phyloP scores from a whole-genome alignment of 2,888 invertebrate species.

The Vanessa cardui region DNA sequence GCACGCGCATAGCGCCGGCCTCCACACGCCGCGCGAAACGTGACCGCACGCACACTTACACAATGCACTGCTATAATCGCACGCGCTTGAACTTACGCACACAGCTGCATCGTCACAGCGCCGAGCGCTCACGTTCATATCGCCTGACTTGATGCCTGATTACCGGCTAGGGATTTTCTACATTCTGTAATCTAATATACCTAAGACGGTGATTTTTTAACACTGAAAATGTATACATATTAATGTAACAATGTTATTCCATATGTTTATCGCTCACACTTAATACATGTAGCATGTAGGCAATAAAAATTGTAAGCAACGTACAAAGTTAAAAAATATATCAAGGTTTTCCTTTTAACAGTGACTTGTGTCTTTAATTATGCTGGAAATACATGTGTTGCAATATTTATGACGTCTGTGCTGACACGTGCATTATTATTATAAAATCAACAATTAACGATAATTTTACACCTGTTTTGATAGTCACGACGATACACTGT shows the following conservation, averaged over 20 bases:
- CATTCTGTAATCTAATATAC: background rate
- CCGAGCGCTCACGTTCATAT: constrained; percentile 31
- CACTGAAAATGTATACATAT: no score
- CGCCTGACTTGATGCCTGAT: constrained; percentile 29
- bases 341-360: constrained; percentile 8
- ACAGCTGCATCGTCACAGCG: constrained; percentile 32
- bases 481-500: background rate
- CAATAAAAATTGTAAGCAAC: background rate
- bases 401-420: background rate
- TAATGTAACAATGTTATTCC: no score
- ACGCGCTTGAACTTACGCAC: constrained; percentile 41
- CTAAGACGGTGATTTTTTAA: background rate
- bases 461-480: background rate
- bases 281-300: background rate
- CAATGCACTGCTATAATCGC: background rate
- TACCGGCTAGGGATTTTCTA: background rate
- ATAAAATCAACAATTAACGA: constrained; percentile 1
- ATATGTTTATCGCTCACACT: no score
- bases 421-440: constrained; percentile 12
- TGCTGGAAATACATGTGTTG: constrained; percentile 9
- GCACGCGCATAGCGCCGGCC: constrained; percentile 54
- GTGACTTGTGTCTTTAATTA: background rate
- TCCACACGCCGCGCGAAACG: constrained; percentile 76
- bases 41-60: constrained; percentile 59
- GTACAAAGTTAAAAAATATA: constrained; percentile 4